A percentile compares a stretch with the other conserved stretches of the same genome.
Conservation (phyloP, 2,888 invertebrate species). For the Drosophila pseudotalamancana region DNA sequence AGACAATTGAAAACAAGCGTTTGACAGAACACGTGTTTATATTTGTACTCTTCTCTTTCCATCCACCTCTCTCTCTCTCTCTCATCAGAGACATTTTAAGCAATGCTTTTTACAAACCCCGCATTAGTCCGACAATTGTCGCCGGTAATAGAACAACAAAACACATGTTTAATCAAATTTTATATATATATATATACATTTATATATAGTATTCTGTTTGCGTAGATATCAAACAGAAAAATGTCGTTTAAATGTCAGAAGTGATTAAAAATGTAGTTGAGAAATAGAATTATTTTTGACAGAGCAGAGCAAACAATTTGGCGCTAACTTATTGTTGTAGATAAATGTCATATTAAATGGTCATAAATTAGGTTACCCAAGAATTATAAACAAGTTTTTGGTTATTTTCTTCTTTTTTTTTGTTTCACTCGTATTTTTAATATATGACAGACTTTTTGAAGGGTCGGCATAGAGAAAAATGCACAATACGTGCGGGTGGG, state of each 20-base stretch:
- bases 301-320: slow-evolving; percentile 24
- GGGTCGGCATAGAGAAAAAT: slow-evolving; percentile 51
- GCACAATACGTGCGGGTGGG: slow-evolving; percentile 44
- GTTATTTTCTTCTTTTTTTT: not conserved
- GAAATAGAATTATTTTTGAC: slow-evolving; percentile 47
- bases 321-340: slow-evolving; percentile 58
- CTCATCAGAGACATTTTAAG: slow-evolving; percentile 47
- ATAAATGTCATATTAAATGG: slow-evolving; percentile 70
- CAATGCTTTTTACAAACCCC: slow-evolving; percentile 12
- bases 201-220: not conserved
- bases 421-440: slow-evolving; percentile 5
- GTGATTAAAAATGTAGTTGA: slow-evolving; percentile 39
- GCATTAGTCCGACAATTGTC: slow-evolving; percentile 34
- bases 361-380: slow-evolving; percentile 57
- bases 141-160: slow-evolving; percentile 27
- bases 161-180: slow-evolving; percentile 51
- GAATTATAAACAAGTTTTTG: slow-evolving; percentile 40
- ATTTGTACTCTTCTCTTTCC: no score
- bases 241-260: slow-evolving; percentile 32
- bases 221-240: slow-evolving; percentile 7
- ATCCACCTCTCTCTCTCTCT: no score
- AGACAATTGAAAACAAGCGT: slow-evolving; percentile 34
- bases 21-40: slow-evolving; percentile 72
- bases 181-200: not conserved
- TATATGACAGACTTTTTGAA: slow-evolving; percentile 45